Base-by-base conservation (phyloP, 1,140 invertebrate species). In the Planococcus citri region DNA sequence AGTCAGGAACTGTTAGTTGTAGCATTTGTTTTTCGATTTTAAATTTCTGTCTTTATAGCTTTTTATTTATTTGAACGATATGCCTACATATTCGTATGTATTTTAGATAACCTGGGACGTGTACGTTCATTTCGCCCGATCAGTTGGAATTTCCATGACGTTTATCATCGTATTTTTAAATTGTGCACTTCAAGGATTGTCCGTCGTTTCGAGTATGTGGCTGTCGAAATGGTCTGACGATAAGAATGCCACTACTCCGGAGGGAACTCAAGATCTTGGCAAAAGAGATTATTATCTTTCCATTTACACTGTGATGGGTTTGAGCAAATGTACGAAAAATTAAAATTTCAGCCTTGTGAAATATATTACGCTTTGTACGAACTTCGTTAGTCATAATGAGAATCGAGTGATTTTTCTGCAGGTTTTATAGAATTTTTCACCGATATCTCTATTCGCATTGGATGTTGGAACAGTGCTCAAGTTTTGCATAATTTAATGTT, bases 141-240 rank as follows among this genome's bases (percentile, higher is more conserved):
- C 91, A 24, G 89, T 96, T 67, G 94, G 94, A 67, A 78, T 89
- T 71, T 78, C 86, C 70, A 79, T 93, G 12, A 85, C 87, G 0
- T 74, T 88, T 20, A 77, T 86, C 6, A 94, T 92, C 1, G 81
- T 95, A 38, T 69, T 92, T 0, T 85, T 95, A 77, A 95, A 94
- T 78, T 82, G 91, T 17, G 75, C 91, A 20, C 91, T 88, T 77
- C 92, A 94, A 85, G 83, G 83, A 68, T 92, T 95, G 78, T 88
- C 88, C 76, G 90, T 97, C 71, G 89, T 89, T 72, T 90, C 93
- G 25, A 97, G 95, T 80, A 81, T 97, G 72, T 98, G 95, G 94
- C 83, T 98, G 0, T 90, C 90, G 73, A 75, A 82, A 68, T 97
- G 94, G 94, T 90, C 91, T 25, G 85, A 87, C 71, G 88, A 89